Evolutionary conservation across 2,888 invertebrate genomes (phyloP), one percentile per base, ranked within the genome.

Genomic region (Meandrusa payeni): DNA sequence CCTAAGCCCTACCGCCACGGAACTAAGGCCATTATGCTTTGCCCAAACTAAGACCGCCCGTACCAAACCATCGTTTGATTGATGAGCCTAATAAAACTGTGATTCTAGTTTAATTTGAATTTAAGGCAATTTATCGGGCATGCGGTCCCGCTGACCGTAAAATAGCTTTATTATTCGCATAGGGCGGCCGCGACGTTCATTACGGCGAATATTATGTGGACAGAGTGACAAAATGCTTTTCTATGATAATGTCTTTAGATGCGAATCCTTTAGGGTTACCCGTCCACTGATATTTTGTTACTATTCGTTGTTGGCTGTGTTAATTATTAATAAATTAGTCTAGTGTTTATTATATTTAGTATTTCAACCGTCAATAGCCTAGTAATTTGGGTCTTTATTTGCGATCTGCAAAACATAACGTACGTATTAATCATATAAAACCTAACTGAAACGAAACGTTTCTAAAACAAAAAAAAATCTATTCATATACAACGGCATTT

Each of bases 51-150:
- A 45, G 55, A 54, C 60, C 60, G 62, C 61, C 68, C 62, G 71
- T 70, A 70, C 54, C 61, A 56, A 62, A 69, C 66, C 78, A 73
- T 70, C 70, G 69, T 83, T 85, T 86, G 86, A 87, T 87, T 87
- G 86, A 87, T 87, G 83, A 79, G 65, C 64, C 79, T 86, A 87
- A 87, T 86, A 87, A 85, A 83, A 83, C 76, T 77, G 81, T 76
- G 83, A 85, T 83, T 85, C 80, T 76, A 77, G 82, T 85, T 86
- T 86, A 86, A 87, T 87, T 87, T 87, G 78, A 86, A 86, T 86
- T 86, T 83, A 85, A 86, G 76, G 76, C 80, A 85, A 85, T 85
- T 83, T 82, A 74, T 69, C 71, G 65, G 60, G 69, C 73, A 73
- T 63, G 75, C 68, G 72, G 69, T 69, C 72, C 68, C 61, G 72